Conservation (phyloP, 2,113 vertebrate species). For the Pituophis catenifer region DNA sequence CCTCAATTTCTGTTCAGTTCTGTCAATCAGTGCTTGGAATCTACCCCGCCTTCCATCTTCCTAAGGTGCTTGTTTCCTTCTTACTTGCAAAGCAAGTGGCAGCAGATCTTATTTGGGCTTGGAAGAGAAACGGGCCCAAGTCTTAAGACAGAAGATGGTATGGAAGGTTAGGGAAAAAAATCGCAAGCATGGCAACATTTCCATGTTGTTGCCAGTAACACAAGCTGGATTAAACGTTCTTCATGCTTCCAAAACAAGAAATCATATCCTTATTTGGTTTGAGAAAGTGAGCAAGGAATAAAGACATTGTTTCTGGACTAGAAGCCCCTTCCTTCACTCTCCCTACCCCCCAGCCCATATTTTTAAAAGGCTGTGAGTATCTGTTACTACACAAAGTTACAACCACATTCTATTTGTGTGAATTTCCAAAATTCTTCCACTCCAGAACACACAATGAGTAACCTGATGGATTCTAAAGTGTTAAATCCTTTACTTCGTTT, state of each 20-base stretch:
- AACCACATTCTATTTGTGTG: too few species aligned
- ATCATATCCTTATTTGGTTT: background rate
- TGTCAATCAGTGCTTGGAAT: background rate
- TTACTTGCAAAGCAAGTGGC: constrained; percentile 37
- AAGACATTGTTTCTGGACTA: background rate
- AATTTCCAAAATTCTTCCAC: background rate
- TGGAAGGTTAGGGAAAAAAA: background rate
- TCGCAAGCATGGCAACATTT: background rate
- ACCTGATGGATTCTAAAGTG: background rate
- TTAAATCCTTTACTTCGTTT: background rate
- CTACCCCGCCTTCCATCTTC: constrained; percentile 26
- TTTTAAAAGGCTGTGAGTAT: background rate
- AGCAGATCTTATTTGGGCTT: background rate
- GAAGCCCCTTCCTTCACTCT: background rate
- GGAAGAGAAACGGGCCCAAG: background rate
- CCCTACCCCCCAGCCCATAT: background rate
- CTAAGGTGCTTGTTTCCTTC: constrained; percentile 50
- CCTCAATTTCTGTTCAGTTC: constrained; percentile 43
- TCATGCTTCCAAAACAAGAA: background rate
- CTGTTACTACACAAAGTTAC: background rate
- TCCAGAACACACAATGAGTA: background rate
- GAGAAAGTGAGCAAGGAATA: background rate
- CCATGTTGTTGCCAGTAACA: background rate
- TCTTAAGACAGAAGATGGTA: background rate
- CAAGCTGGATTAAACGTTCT: background rate